Base-by-base conservation (phyloP, 1,140 invertebrate genomes). In the Dysdera silvatica region DNA sequence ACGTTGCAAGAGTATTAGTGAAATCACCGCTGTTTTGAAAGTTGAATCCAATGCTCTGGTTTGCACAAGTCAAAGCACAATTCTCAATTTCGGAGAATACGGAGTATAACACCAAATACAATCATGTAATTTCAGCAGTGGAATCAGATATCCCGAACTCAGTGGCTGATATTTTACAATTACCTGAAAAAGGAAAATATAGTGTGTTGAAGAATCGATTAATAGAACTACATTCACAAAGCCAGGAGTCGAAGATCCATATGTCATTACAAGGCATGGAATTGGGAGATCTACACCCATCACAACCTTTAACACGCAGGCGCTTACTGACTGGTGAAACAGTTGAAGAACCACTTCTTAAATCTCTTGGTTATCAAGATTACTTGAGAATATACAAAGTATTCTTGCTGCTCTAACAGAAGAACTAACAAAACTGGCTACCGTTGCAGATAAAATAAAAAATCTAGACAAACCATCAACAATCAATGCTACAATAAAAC, bases 331-430 rank as follows among this genome's bases (percentile, higher is more conserved):
- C 41, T n/a, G 20, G 3, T 28, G n/a, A 29, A 20, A 43, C 16
- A 29, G 28, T 56, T 8, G 54, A 5, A 5, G 54, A 32, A 24
- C 54, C 54, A n/a, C 28, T 56, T 4, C 31, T 56, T 31, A 56
- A 56, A 56, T 56, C 40, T 43, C 40, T 56, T n/a, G n/a, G n/a
- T n/a, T n/a, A n/a, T n/a, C n/a, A n/a, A n/a, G n/a, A n/a, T n/a
- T n/a, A n/a, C n/a, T n/a, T n/a, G n/a, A n/a, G n/a, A n/a, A n/a
- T n/a, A n/a, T n/a, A n/a, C n/a, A n/a, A n/a, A n/a, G n/a, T n/a
- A n/a, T n/a, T n/a, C n/a, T n/a, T n/a, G n/a, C n/a, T n/a, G n/a
- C n/a, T n/a, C n/a, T n/a, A n/a, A n/a, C n/a, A n/a, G n/a, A n/a
- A n/a, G n/a, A n/a, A n/a, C n/a, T n/a, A n/a, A n/a, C n/a, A n/a